Conservation (phyloP, 2,888 invertebrate species). For the Rhagium mordax region DNA sequence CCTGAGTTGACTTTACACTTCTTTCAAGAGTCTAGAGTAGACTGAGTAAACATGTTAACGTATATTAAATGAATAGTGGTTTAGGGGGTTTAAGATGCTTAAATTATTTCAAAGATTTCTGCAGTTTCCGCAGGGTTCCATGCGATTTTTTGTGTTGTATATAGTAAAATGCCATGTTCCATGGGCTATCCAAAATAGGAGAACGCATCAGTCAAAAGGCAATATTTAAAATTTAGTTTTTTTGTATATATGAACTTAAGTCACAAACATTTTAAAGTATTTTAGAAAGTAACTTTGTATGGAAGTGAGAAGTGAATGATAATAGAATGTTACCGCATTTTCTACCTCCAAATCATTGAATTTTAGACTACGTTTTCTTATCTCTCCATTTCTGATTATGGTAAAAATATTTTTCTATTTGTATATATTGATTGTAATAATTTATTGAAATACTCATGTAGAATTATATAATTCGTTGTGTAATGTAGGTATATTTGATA, state of each 20-base stretch:
- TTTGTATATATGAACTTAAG: conserved; percentile 16
- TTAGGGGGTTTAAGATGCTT: no score
- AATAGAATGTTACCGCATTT: conserved; percentile 18
- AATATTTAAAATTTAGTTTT: background rate
- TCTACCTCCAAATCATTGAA: conserved; percentile 18
- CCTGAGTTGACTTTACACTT: no score
- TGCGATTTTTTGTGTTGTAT: conserved; percentile 11
- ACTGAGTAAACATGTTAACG: no score
- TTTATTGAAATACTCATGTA: conserved; percentile 31
- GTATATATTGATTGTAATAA: conserved; percentile 27
- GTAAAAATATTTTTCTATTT: background rate
- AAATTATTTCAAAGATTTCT: no score
- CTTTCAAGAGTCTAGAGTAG: no score
- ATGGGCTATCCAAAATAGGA: background rate
- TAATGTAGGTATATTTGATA: background rate
- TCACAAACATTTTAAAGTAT: background rate
- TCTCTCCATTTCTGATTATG: background rate
- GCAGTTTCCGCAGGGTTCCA: background rate
- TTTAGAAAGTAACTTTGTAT: background rate
- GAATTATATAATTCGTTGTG: conserved; percentile 2
- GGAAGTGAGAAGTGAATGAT: conserved; percentile 9
- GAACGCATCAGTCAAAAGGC: background rate
- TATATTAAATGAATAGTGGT: no score
- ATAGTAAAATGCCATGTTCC: conserved; percentile 16
- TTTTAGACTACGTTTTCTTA: conserved; percentile 1